Evolutionary conservation across 1,140 invertebrate genomes (phyloP), one percentile per base, ranked within the genome.

Genomic region (Caenorhabditis inopinata): DNA sequence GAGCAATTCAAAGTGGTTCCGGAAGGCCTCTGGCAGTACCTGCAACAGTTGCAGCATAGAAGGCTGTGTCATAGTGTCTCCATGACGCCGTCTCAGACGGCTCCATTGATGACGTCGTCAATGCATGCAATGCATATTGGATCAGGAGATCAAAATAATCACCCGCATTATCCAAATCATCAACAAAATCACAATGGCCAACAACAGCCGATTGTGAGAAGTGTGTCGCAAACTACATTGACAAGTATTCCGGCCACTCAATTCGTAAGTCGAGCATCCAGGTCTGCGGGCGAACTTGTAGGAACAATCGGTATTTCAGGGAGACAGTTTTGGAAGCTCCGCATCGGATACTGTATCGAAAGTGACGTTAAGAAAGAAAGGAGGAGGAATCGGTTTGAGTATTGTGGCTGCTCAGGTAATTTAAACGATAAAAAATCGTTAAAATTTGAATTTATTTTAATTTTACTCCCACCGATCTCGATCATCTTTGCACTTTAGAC

Each of bases 211-310:
- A 77, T 77, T 18, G 49, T 58, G n/a, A 6, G 78, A 45, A 79
- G 78, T 51, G 78, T 58, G 9, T 79, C 78, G 12, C 78, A 79
- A 16, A 45, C 78, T 0, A 79, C 78, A 25, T 46, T 79, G 23
- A 79, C 78, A 6, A 79, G 78, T 75, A 58, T 79, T 23, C 78
- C 38, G 58, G 46, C 76, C 11, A 79, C 78, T 96, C 95, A 86
- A 96, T 95, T 90, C 96, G 98, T 90, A 29, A 76, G 86, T 81
- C 48, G n/a, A n/a, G n/a, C n/a, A n/a, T n/a, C n/a, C n/a, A n/a
- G n/a, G n/a, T n/a, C n/a, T n/a, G n/a, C n/a, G n/a, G n/a, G n/a
- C n/a, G n/a, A n/a, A n/a, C n/a, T n/a, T n/a, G n/a, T 9, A 48
- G 42, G 38, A 74, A 47, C 1, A 27, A 23, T 83, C 12, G 45